Evolutionary conservation across 2,113 vertebrate genomes (phyloP).

Genomic region (Thunnus maccoyii): DNA sequence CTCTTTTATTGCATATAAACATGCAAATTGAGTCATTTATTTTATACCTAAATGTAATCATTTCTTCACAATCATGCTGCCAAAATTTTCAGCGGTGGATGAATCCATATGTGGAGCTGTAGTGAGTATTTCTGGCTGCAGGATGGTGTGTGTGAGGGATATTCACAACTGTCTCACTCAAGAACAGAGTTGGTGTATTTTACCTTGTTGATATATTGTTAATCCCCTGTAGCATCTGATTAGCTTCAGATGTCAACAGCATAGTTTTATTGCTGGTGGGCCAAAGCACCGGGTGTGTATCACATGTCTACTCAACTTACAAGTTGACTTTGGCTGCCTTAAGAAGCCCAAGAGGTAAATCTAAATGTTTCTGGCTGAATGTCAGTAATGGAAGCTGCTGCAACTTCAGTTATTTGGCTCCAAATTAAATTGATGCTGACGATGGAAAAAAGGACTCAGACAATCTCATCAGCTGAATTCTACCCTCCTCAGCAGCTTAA

Average conservation of each 20-base stretch:
- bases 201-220: no score
- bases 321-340: background rate
- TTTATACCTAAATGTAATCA: conserved; percentile 41
- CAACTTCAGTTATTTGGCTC: no score
- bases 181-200: no score
- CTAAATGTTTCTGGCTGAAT: background rate
- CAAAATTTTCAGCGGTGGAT: conserved; percentile 47
- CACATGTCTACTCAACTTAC: no score
- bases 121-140: no score
- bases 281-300: no score
- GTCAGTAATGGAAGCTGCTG: conserved; percentile 9
- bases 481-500: conserved; percentile 4
- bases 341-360: background rate
- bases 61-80: conserved; percentile 93
- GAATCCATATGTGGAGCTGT: no score
- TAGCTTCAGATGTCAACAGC: no score
- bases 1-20: conserved; percentile 91
- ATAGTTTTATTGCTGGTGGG: no score
- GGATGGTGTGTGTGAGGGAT: no score
- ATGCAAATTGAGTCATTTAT: conserved; percentile 86
- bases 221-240: no score
- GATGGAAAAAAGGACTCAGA: background rate
- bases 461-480: conserved; percentile 4
- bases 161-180: no score
- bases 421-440: background rate